A percentile compares a stretch with the other conserved stretches of the same genome.
Evolutionary conservation across 2,113 vertebrate species (phyloP).

Genomic region (Etheostoma spectabile): DNA sequence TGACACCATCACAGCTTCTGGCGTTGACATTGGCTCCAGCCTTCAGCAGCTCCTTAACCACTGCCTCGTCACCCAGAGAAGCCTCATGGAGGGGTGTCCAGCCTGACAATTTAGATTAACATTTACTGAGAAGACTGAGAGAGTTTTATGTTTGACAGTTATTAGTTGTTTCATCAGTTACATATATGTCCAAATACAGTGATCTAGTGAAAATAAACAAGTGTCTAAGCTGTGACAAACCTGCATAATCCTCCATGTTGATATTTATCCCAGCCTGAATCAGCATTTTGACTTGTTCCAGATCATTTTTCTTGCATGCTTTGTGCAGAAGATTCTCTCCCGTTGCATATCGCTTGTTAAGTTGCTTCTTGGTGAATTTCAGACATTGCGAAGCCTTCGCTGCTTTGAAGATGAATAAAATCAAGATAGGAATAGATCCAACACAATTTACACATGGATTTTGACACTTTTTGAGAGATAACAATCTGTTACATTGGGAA

Average conservation of each 20-base stretch:
- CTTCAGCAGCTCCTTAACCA: slow-evolving; percentile 85
- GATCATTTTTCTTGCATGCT: slow-evolving; percentile 83
- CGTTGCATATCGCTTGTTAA: slow-evolving; percentile 74
- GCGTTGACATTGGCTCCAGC: slow-evolving; percentile 86
- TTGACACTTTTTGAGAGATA: background rate
- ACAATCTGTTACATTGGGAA: too few species aligned
- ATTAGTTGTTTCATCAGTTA: background rate
- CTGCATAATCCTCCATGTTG: slow-evolving; percentile 87
- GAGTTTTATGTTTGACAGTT: background rate
- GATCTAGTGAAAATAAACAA: background rate
- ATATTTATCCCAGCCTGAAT: slow-evolving; percentile 86
- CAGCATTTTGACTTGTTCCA: slow-evolving; percentile 81
- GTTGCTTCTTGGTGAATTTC: background rate
- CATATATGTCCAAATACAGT: background rate
- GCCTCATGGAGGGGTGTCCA: slow-evolving; percentile 91
- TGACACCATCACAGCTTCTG: slow-evolving; percentile 80
- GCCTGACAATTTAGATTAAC: slow-evolving; percentile 75
- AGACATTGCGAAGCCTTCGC: background rate
- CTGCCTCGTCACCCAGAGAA: slow-evolving; percentile 73
- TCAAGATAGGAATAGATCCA: background rate
- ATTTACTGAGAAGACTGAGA: background rate
- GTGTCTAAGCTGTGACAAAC: slow-evolving; percentile 66
- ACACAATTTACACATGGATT: background rate
- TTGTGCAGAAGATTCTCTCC: slow-evolving; percentile 87
- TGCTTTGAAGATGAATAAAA: slow-evolving; percentile 19